A percentile compares a stretch with the other conserved stretches of the same genome.
These are phyloP conservation scores for Cyphomyrus discorhynchus DNA, from an alignment of 2,113 vertebrate species.

Conservation along the genomic window DNA sequence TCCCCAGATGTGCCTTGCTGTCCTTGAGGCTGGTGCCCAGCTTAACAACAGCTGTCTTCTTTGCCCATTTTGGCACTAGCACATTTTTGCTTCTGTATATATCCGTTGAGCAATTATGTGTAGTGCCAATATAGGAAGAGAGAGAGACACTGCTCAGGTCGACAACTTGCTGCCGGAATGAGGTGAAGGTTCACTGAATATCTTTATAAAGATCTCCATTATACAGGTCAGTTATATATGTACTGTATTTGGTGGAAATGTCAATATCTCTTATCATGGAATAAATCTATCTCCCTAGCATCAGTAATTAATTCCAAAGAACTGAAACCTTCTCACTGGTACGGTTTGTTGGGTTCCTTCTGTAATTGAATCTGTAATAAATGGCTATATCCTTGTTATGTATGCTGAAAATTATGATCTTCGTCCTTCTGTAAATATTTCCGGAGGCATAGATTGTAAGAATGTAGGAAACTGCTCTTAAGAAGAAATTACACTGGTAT, in stretches of 20 bases:
- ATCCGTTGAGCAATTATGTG: slow-evolving; percentile 98
- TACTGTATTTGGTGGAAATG: not conserved
- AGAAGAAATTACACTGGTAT: not conserved
- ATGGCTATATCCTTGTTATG: not conserved
- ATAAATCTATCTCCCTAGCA: not conserved
- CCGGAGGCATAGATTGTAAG: not conserved
- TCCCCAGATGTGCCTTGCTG: not conserved
- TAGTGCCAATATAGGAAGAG: slow-evolving; percentile 99
- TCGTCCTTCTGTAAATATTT: not conserved
- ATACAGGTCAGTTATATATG: not conserved
- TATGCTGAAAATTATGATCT: not conserved
- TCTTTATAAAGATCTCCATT: not conserved
- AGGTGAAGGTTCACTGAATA: not conserved
- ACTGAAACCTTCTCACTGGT: not conserved
- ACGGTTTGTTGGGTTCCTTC: not conserved
- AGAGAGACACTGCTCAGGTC: slow-evolving; percentile 50
- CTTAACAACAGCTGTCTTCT: slow-evolving; percentile 51
- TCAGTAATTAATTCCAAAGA: not conserved
- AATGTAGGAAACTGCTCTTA: not conserved
- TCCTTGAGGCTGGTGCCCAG: slow-evolving; percentile 11
- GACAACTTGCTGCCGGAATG: not conserved
- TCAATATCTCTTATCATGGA: not conserved
- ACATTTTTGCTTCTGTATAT: slow-evolving; percentile 99
- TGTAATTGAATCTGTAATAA: not conserved
- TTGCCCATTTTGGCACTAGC: slow-evolving; percentile 99